Conservation (phyloP, 2,888 invertebrate species). For the Campoletis raptor region DNA sequence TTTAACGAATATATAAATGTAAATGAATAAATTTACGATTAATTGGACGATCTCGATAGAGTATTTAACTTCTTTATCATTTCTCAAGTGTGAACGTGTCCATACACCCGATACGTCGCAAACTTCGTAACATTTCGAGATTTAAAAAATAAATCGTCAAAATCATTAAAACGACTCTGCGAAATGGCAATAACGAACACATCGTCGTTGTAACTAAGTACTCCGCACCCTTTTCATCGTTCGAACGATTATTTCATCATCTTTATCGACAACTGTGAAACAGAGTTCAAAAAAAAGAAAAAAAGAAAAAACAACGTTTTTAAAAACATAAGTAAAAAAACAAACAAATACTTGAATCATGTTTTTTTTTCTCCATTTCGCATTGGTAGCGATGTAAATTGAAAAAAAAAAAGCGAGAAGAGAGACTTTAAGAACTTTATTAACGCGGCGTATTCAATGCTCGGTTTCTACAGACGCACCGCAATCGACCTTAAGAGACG, state of each 20-base stretch:
- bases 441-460: constrained; percentile 71
- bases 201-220: constrained; percentile 40
- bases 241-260: constrained; percentile 30
- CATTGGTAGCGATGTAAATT: constrained; percentile 19
- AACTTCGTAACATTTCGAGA: constrained; percentile 33
- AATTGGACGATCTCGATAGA: background rate
- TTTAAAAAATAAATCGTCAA: background rate
- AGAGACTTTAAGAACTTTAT: constrained; percentile 39
- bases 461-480: constrained; percentile 74
- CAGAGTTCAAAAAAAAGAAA: constrained; percentile 30
- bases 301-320: background rate
- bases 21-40: background rate
- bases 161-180: constrained; percentile 26
- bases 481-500: constrained; percentile 71
- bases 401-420: constrained; percentile 22
- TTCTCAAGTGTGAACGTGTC: background rate
- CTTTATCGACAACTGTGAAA: constrained; percentile 36
- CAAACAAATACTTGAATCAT: constrained; percentile 5
- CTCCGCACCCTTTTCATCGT: constrained; percentile 20
- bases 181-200: constrained; percentile 48
- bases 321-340: background rate
- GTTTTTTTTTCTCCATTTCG: constrained; percentile 29
- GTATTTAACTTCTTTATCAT: background rate
- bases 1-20: background rate
- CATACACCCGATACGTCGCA: constrained; percentile 7